Conservation (phyloP, 2,888 invertebrate genomes). For the Maniola hyperantus region DNA sequence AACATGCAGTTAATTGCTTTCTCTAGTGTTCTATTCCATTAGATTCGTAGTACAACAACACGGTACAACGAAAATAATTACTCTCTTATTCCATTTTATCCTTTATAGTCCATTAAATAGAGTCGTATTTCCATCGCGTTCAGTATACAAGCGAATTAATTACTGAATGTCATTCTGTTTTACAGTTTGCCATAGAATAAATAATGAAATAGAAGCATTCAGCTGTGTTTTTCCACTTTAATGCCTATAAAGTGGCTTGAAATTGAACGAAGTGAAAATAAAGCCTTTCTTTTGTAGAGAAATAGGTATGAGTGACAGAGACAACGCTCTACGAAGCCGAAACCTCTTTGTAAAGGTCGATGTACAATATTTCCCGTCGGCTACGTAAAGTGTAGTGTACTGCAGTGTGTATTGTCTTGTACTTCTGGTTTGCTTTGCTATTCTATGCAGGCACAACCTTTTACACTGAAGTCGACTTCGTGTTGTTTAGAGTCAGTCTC, state of each 20-base stretch:
- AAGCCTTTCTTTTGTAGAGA: too few species aligned
- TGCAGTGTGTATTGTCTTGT: too few species aligned
- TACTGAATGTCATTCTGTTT: constrained; percentile 23
- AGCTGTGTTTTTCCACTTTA: neutral
- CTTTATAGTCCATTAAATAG: neutral
- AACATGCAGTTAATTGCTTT: constrained; percentile 33
- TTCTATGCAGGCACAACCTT: too few species aligned
- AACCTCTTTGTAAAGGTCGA: too few species aligned
- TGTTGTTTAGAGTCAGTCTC: too few species aligned
- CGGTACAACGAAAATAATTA: constrained; percentile 21
- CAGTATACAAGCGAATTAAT: constrained; percentile 18
- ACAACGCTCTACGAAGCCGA: too few species aligned
- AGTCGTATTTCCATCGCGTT: constrained; percentile 5
- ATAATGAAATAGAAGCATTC: neutral
- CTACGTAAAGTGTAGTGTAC: too few species aligned
- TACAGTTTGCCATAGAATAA: constrained; percentile 18
- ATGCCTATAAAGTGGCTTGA: neutral
- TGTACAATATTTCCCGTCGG: too few species aligned
- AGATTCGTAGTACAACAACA: constrained; percentile 28
- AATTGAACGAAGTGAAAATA: neutral
- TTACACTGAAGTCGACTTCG: too few species aligned
- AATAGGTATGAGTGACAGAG: too few species aligned
- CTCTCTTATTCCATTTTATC: constrained; percentile 5
- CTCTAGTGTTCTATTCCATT: constrained; percentile 36
- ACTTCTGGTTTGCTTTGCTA: too few species aligned